Base-by-base conservation (phyloP, 2,797 vertebrate species). In the Paguma larvata region DNA sequence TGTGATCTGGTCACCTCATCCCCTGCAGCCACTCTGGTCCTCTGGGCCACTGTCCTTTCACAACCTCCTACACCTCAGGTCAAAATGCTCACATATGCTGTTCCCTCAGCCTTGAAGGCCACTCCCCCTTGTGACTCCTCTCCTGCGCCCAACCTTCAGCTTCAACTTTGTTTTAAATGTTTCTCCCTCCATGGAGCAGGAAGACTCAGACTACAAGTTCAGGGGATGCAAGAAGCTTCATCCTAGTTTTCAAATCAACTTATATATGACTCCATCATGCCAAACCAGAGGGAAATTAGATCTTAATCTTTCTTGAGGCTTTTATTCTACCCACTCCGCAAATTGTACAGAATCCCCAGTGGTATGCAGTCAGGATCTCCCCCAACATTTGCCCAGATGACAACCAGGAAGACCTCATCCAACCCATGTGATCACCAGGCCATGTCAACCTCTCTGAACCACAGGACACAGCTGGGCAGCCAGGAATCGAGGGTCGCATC, bases 31-130 rank as follows among this genome's bases (percentile, higher is more conserved):
- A 48, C 34, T 13, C 23, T 32, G 44, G 15, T 59, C 44, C 79
- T 30, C 46, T 25, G 41, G 85, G 75, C 25, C 44, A 27, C 12
- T 30, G 19, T 16, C 25, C 4, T 83, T 30, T 41, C 51, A 11
- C 0, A 53, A 48, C 23, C 63, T 41, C 48, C 63, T 34, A 70
- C 63, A 34, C 25, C 59, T 21, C 68, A 30, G 34, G 13, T 75
- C 89, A 79, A 30, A 21, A n/a, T 2, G 0, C 48, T 12, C 2
- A 0, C 27, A 18, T 1, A 1, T 21, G 5, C 53, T 65, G 32
- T 46, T 23, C 23, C n/a, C 30, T 65, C 14, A 3, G 30, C 34
- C 65, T 7, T 23, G 10, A 78, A 78, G 38, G 41, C 13, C 6
- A 1, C 19, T 34, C 16, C 4, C 30, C 65, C 19, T 46, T 51